phyloP scores from a whole-genome alignment of 2,797 vertebrate genomes.

The Muraenolepis orangiensis region DNA sequence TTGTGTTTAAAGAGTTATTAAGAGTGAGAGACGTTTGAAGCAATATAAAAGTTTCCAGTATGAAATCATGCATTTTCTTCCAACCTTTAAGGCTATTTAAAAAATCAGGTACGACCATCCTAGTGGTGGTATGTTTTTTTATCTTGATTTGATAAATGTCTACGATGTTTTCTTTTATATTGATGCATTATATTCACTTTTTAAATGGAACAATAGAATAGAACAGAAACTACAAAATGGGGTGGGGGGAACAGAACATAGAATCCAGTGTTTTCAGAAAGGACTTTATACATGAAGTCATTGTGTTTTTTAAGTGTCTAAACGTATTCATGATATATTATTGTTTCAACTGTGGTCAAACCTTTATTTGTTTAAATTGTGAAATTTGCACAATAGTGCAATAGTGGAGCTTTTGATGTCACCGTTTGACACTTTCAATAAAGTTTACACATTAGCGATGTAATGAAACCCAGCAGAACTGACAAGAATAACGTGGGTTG shows the following conservation, averaged over 20 bases:
- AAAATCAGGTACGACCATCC: neutral
- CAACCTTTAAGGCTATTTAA: neutral
- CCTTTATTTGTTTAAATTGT: constrained; percentile 21
- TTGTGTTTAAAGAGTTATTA: constrained; percentile 5
- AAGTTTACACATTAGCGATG: constrained; percentile 18
- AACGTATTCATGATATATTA: constrained; percentile 26
- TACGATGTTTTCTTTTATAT: neutral
- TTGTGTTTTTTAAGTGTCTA: constrained; percentile 30
- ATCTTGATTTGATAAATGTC: neutral
- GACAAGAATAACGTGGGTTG: neutral
- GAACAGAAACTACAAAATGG: neutral
- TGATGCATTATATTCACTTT: constrained; percentile 15
- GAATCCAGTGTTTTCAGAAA: constrained; percentile 45
- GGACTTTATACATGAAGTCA: constrained; percentile 52
- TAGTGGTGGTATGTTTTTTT: neutral
- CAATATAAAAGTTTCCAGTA: constrained; percentile 23
- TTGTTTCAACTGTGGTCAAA: constrained; percentile 26
- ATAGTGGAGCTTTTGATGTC: constrained; percentile 13
- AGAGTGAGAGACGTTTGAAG: constrained; percentile 9
- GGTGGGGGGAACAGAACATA: neutral
- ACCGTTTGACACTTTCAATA: constrained; percentile 22
- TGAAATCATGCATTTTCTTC: constrained; percentile 12
- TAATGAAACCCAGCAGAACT: constrained; percentile 25
- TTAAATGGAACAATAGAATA: neutral
- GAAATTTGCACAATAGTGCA: constrained; percentile 34